Percentiles rank a stretch among this genome's conserved stretches.
These are phyloP conservation scores for Enteromius treurensis DNA, from an alignment of 2,797 vertebrate species.

Conservation along the genomic window DNA sequence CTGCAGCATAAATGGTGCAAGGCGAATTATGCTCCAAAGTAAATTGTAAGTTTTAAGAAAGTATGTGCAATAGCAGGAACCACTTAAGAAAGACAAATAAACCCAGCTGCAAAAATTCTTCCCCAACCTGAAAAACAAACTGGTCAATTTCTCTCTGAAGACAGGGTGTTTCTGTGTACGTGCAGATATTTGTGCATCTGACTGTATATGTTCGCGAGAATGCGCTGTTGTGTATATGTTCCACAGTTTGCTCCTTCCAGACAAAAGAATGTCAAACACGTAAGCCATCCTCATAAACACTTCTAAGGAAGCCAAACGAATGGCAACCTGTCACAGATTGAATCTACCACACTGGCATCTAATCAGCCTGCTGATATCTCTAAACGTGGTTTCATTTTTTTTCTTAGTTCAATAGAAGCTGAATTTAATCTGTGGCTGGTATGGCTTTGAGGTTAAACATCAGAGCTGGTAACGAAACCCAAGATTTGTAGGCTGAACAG, in stretches of 20 bases:
- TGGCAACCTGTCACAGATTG: background rate
- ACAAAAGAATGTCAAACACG: conserved; percentile 24
- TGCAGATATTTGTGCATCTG: conserved; percentile 15
- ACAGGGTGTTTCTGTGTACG: conserved; percentile 9
- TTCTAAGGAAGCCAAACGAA: conserved; percentile 15
- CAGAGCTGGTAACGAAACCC: background rate
- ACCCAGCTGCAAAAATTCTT: background rate
- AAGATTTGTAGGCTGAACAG: background rate
- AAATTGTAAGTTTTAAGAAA: background rate
- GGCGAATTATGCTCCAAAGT: background rate
- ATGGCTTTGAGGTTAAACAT: background rate
- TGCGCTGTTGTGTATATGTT: background rate
- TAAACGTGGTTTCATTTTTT: background rate
- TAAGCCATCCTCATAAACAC: conserved; percentile 13
- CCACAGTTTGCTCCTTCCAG: background rate
- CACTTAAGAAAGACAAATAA: background rate
- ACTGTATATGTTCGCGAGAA: background rate
- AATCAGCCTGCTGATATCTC: background rate
- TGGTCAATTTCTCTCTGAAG: background rate
- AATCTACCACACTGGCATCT: background rate
- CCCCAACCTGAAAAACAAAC: conserved; percentile 17
- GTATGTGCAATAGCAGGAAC: background rate
- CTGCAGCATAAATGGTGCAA: background rate
- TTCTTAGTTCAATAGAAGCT: background rate
- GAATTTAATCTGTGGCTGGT: background rate